Conservation (phyloP, 2,797 vertebrate genomes). For the Dendrocincla tyrannina region DNA sequence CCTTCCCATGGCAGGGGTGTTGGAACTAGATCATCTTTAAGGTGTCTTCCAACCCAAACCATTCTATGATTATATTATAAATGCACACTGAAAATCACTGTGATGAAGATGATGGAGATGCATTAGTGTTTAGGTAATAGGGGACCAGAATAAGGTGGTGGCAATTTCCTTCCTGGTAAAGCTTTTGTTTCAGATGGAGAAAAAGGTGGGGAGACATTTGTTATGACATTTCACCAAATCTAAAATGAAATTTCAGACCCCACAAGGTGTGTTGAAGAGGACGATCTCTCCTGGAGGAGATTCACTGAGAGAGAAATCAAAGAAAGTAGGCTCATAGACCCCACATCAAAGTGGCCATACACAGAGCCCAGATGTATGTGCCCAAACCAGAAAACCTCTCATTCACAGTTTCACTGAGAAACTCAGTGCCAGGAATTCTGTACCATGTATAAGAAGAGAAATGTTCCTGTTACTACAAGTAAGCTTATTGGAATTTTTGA, state of each 20-base stretch:
- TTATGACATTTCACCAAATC: background rate
- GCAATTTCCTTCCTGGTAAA: background rate
- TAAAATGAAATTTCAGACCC: background rate
- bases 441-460: background rate
- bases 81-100: background rate
- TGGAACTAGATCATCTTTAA: background rate
- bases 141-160: accelerated
- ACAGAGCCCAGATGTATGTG: background rate
- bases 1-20: background rate
- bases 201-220: accelerated
- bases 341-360: background rate
- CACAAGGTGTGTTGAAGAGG: background rate
- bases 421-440: background rate
- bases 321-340: background rate
- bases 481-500: background rate
- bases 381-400: background rate
- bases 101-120: background rate
- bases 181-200: background rate
- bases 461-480: background rate
- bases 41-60: background rate
- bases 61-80: background rate
- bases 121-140: accelerated
- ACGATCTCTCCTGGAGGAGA: background rate
- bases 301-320: background rate
- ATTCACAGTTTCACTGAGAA: background rate